phyloP scores from a whole-genome alignment of 2,113 vertebrate genomes.

The Corydoras sp. region DNA sequence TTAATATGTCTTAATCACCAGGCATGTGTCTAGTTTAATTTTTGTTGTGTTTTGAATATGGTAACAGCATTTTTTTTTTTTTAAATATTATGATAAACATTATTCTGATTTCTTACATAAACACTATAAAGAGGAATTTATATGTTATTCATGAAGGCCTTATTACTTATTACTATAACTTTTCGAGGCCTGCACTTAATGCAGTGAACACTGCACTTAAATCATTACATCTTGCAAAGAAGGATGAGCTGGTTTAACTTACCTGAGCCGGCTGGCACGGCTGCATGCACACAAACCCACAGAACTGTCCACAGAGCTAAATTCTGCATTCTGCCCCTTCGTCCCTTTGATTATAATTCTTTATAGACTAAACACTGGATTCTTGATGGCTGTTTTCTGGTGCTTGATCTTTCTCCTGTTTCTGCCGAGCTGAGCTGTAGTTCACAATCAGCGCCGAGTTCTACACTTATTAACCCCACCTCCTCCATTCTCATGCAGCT shows the following conservation, averaged over 20 bases:
- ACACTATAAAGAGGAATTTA: too few relatives aligned
- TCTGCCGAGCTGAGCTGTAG: slow-evolving; percentile 18
- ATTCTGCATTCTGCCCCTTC: slow-evolving; percentile 25
- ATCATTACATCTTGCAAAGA: not conserved
- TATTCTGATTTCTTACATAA: too few relatives aligned
- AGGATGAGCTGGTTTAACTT: not conserved
- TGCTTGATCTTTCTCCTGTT: slow-evolving; percentile 16
- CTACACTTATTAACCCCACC: slow-evolving; percentile 35
- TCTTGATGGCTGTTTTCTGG: slow-evolving; percentile 5
- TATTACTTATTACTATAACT: too few relatives aligned
- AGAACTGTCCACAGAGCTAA: slow-evolving; percentile 36
- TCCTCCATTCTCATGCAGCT: slow-evolving; percentile 1
- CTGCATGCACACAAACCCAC: slow-evolving; percentile 18
- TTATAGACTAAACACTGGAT: slow-evolving; percentile 10
- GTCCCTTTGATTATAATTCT: not conserved
- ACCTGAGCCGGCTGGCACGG: slow-evolving; percentile 36
- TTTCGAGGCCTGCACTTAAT: not conserved
- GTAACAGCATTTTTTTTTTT: too few relatives aligned
- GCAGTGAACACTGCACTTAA: not conserved
- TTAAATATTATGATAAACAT: too few relatives aligned
- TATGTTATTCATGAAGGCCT: too few relatives aligned
- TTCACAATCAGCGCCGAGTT: slow-evolving; percentile 19
- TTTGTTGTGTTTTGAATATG: too few relatives aligned
- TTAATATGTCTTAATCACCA: too few relatives aligned
- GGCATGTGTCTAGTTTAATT: too few relatives aligned